phyloP scores from a whole-genome alignment of 2,113 vertebrate species.

The Syngnathoides biaculeatus region DNA sequence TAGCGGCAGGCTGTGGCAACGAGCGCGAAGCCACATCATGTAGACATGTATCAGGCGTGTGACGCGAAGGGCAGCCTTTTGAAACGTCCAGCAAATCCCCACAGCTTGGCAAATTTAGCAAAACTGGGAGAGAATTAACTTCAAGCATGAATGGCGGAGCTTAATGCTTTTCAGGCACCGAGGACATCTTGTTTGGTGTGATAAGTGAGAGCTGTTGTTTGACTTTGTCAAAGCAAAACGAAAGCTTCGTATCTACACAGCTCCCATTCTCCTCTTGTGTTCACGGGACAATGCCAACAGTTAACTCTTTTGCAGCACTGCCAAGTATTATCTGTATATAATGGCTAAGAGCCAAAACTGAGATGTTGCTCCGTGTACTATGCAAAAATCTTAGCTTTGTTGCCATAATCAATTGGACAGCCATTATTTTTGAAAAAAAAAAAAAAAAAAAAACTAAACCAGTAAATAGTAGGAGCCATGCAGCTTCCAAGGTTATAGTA shows the following conservation, averaged over 20 bases:
- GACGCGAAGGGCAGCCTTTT: conserved; percentile 25
- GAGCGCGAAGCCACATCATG: conserved; percentile 3
- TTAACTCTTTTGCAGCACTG: conserved; percentile 25
- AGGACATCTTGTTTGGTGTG: conserved; percentile 53
- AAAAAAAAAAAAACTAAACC: no score
- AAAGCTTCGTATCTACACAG: conserved; percentile 46
- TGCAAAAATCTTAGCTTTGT: not conserved
- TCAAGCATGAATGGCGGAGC: conserved; percentile 54
- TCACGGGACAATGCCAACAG: conserved; percentile 45
- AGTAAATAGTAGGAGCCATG: no score
- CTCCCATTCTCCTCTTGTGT: conserved; percentile 47
- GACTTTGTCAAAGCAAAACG: conserved; percentile 53
- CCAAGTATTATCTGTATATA: conserved; percentile 31
- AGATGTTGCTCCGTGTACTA: not conserved
- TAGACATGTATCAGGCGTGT: conserved; percentile 35
- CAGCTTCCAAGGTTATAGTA: no score
- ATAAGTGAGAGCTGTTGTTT: conserved; percentile 62
- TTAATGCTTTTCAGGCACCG: conserved; percentile 54
- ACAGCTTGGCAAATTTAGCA: conserved; percentile 47
- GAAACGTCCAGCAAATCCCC: conserved; percentile 44
- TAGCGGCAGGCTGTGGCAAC: conserved; percentile 9
- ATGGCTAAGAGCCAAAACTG: not conserved
- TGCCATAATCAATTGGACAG: not conserved
- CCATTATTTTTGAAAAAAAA: no score
- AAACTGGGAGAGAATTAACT: conserved; percentile 55